Evolutionary conservation across 2,888 invertebrate species (phyloP), one percentile per base, ranked within the genome.

Genomic region (Dicycla oo): DNA sequence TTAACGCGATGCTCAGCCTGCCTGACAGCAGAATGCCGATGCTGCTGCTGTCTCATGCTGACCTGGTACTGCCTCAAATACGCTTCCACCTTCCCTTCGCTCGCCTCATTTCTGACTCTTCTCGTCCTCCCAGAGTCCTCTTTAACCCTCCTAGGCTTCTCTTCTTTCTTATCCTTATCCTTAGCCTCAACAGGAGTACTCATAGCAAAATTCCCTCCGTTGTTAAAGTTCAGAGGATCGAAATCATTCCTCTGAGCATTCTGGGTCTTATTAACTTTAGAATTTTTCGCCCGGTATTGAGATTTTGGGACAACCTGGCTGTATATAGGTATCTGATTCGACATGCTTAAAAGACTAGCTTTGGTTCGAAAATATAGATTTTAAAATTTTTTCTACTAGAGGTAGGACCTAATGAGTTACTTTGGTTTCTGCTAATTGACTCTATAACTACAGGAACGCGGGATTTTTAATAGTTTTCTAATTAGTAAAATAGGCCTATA

Each of bases 151-250:
- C 90, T 81, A 62, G 89, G 87, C 38, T 92, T 92, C 67, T 92
- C 91, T 72, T 93, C 93, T 68, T 85, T 85, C 61, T 94, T 94
- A 54, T 90, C 87, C 69, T 94, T 94, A 56, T 90, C 87, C 56
- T 93, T 90, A 18, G 88, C 90, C 26, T 87, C 86, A 77, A 67
- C 74, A 3, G 86, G 84, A 43, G 87, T 81, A 62, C 78, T 94
- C 89, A 86, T 72, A 3, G 70, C 93, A 87, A 96, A 96, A 62
- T 96, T 96, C 0, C 96, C 96, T 2, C 96, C 95, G 85, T 94
- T 93, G 93, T 98, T 88, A 94, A 97, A 87, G 96, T 98, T 86
- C 95, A 98, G 90, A 85, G 98, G 93, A 95, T 97, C 95, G 87
- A 98, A 91, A 94, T 98, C 88, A 75, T 97, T 81, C 88, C 97